These are phyloP conservation scores for Eupithecia exiguata DNA, from an alignment of 2,888 invertebrate species.

Conservation along the genomic window DNA sequence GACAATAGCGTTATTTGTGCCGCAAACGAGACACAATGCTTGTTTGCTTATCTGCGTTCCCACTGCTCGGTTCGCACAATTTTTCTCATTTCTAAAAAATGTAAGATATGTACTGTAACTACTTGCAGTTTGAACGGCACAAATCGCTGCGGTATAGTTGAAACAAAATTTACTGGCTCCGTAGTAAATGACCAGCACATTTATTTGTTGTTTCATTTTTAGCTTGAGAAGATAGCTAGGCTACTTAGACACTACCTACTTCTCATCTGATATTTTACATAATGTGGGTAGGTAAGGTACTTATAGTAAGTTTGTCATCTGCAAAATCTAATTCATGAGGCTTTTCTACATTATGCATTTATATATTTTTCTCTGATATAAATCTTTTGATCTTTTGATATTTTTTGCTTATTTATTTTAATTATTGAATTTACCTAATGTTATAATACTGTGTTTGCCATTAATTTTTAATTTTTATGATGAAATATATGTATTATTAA, in stretches of 20 bases:
- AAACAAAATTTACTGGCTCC: not conserved
- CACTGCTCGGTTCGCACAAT: slow-evolving; percentile 74
- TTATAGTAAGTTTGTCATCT: no score
- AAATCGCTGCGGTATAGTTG: not conserved
- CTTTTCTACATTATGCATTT: no score
- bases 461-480: no score
- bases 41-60: slow-evolving; percentile 71
- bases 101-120: slow-evolving; percentile 47
- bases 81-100: slow-evolving; percentile 63
- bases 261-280: not conserved
- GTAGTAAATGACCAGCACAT: not conserved
- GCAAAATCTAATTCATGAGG: not conserved
- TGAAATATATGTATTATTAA: no score
- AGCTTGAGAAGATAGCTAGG: not conserved
- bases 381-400: no score
- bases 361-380: no score
- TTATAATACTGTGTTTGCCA: no score
- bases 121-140: not conserved
- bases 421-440: no score
- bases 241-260: not conserved
- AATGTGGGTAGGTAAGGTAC: no score
- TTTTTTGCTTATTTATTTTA: no score
- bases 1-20: slow-evolving; percentile 69
- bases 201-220: not conserved
- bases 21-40: slow-evolving; percentile 68